Conservation (phyloP, 1,140 invertebrate species). For the Marisa cornuarietis region DNA sequence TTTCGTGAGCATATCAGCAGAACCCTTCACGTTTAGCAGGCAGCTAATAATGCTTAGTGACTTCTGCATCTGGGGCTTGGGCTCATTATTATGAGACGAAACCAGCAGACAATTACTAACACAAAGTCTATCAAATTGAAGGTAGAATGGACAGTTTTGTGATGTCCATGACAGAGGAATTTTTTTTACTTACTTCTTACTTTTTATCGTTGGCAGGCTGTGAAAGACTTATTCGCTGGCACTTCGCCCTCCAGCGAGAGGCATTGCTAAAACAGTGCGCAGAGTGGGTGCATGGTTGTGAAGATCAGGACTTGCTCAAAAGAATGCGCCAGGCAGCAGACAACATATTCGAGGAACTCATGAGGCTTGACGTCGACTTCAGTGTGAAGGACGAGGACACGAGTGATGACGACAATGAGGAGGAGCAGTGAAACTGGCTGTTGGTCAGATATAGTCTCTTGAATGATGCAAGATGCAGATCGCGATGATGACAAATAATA, state of each 20-base stretch:
- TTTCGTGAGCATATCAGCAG: too few species aligned
- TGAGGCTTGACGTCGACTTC: conserved; percentile 19
- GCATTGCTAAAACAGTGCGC: conserved; percentile 28
- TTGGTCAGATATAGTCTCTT: too few species aligned
- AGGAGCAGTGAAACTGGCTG: not conserved
- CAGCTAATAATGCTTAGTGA: too few species aligned
- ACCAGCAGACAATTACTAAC: too few species aligned
- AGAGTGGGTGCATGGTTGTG: conserved; percentile 27
- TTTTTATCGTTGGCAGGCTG: conserved; percentile 24
- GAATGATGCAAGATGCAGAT: too few species aligned
- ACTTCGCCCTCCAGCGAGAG: conserved; percentile 30
- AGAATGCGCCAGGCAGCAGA: conserved; percentile 17
- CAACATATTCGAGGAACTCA: conserved; percentile 19
- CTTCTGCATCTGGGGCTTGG: too few species aligned
- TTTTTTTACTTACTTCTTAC: not conserved
- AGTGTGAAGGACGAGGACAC: not conserved
- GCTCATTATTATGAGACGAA: too few species aligned
- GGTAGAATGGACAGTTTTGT: too few species aligned
- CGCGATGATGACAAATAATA: too few species aligned
- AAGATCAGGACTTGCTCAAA: conserved; percentile 24
- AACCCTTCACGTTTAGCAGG: too few species aligned
- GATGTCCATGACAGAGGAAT: too few species aligned
- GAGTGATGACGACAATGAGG: conserved; percentile 13
- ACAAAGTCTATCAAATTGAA: too few species aligned
- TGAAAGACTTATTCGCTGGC: conserved; percentile 21